phyloP scores from a whole-genome alignment of 2,797 vertebrate genomes.

The Serranus cabrilla region DNA sequence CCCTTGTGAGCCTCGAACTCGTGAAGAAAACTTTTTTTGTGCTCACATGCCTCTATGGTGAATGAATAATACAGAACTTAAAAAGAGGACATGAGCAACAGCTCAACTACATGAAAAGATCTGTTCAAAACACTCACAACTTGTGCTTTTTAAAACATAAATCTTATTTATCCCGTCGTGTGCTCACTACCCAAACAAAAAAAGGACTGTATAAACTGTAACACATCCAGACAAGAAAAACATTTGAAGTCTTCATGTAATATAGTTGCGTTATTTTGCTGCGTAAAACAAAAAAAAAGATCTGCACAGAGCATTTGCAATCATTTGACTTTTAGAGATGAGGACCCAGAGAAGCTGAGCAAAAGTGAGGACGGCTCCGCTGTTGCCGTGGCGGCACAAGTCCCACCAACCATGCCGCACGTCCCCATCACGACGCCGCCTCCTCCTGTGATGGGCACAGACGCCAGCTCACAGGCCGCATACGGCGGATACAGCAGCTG shows the following conservation, averaged over 20 bases:
- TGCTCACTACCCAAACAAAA: no score
- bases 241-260: neutral
- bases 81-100: no score
- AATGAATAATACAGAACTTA: no score
- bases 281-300: neutral
- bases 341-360: slow-evolving; percentile 82
- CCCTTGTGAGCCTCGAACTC: no score
- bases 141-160: no score
- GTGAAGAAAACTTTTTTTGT: no score
- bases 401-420: slow-evolving; percentile 67
- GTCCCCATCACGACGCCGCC: slow-evolving; percentile 84
- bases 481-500: slow-evolving; percentile 85
- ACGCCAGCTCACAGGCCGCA: slow-evolving; percentile 68
- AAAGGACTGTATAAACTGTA: no score
- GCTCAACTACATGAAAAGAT: no score
- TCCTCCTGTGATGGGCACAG: slow-evolving; percentile 79
- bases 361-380: slow-evolving; percentile 81
- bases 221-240: no score
- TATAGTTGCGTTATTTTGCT: neutral
- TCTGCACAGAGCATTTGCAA: neutral
- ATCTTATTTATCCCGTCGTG: no score
- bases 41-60: no score
- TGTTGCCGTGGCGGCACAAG: slow-evolving; percentile 55
- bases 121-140: no score
- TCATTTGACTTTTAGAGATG: slow-evolving; percentile 65